Base-by-base conservation (phyloP, 2,113 vertebrate genomes). In the Motacilla alba region DNA sequence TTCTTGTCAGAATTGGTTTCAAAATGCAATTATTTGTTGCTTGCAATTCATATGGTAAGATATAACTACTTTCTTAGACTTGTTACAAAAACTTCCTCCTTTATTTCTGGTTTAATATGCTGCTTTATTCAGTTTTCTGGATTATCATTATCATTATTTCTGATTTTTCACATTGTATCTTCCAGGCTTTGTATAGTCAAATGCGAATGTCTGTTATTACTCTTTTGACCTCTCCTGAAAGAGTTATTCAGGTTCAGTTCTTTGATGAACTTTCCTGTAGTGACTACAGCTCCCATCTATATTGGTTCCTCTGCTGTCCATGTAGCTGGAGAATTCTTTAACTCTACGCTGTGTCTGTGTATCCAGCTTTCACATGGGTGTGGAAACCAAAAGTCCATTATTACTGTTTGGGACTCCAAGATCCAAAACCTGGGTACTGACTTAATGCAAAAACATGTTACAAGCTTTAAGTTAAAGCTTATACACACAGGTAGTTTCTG, bases 341-440 rank as follows among this genome's bases (percentile, higher is more conserved):
- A 16, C 66, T 28, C 9, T 66, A 0, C 59, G 31, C 30, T 62
- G 9, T 56, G 18, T 79, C 44, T 72, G 11, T 53, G 46, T 75
- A 59, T 66, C 26, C 35, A 76, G 1, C 19, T 85, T 85, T 80
- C 0, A 7, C 31, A 18, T 53, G 41, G 9, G 5, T 31, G 15
- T 5, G 1, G 53, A 91, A 85, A 52, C 8, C 39, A 76, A 46
- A 85, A 62, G 13, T 44, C 16, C 0, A 0, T 28, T 55, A 11
- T 28, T 66, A 28, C 8, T 66, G 12, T 74, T 14, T 41, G 30
- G 13, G 33, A 86, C 30, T 49, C 17, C 15, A 53, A 64, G 41
- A 73, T 83, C 46, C 2, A 3, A 37, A 83, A 62, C 69, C 20
- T 23, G 33, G 4, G 6, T 92, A 24, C 26, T 64, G 49, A 69